Evolutionary conservation across 2,888 invertebrate genomes (phyloP), one percentile per base, ranked within the genome.

Genomic region (Xestia sexstrigata): DNA sequence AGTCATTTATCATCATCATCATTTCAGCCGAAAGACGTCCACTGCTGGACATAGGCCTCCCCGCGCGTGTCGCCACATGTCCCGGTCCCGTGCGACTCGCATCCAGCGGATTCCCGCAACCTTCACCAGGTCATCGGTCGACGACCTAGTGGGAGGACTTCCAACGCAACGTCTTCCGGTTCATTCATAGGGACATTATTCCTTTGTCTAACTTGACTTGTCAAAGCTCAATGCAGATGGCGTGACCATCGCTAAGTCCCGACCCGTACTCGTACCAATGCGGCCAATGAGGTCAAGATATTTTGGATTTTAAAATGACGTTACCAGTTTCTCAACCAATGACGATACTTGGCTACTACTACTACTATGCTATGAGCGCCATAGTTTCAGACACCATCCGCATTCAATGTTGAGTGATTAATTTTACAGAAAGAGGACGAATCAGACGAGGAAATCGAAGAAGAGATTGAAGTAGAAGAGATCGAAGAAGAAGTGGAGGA

Each of bases 391-490:
- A 8, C 15, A 39, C 13, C 63, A 63, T 63, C n/a, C n/a, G 17
- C n/a, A 17, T 65, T 42, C 8, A 65, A 65, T n/a, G 13, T 39
- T 39, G n/a, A 63, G 3, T n/a, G 15, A 3, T 39, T n/a, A 39
- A n/a, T 65, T 62, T 87, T 89, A 70, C 92, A 96, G 96, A 95
- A 95, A 70, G 94, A 95, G 62, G 94, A 95, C 65, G 92, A 93
- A 42, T 94, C 95, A n/a, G 96, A 97, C 45, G 96, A 96, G 39
- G 93, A 92, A 85, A 91, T 95, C 7, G 96, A 95, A 70, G 95
- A 95, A 79, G 95, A 95, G 83, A 93, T 95, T 70, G 96, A 96
- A 86, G 91, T 95, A 60, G 95, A 96, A 89, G 96, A 96, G 84
- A 93, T 95, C n/a, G 96, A 94, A 83, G 96, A 93, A 86, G 95